A percentile compares a stretch with the other conserved stretches of the same genome.
Evolutionary conservation across 1,140 invertebrate genomes (phyloP).

Genomic region (Cotesia glomerata): DNA sequence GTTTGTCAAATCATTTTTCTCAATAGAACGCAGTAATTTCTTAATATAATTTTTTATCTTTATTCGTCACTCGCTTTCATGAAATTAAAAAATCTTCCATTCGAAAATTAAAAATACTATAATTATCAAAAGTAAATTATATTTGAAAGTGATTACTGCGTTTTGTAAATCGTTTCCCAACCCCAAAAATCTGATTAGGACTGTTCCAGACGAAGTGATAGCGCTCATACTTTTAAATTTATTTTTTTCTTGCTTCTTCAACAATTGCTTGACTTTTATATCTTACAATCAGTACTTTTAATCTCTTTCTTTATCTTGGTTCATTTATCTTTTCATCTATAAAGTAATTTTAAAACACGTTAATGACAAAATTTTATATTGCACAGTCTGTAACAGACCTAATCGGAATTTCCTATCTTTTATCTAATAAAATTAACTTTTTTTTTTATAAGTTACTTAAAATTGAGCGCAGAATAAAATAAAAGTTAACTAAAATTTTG

Average conservation of each 20-base stretch:
- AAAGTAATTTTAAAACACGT: slow-evolving; percentile 8
- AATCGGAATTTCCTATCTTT: slow-evolving; percentile 55
- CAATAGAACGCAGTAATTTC: slow-evolving; percentile 55
- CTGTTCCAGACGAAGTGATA: slow-evolving; percentile 60
- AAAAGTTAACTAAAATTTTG: too few species aligned
- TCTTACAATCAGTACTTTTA: neutral
- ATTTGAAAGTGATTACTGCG: slow-evolving; percentile 50
- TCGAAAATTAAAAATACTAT: neutral
- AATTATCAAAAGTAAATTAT: neutral
- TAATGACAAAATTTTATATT: slow-evolving; percentile 23
- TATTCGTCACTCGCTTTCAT: too few species aligned
- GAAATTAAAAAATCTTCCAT: neutral
- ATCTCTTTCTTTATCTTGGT: neutral
- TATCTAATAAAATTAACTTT: slow-evolving; percentile 2
- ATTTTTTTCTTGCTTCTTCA: neutral
- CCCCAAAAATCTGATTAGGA: slow-evolving; percentile 62
- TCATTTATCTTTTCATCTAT: neutral
- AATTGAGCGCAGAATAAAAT: too few species aligned
- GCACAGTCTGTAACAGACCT: slow-evolving; percentile 56
- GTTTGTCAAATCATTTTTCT: slow-evolving; percentile 50
- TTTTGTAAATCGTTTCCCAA: slow-evolving; percentile 47
- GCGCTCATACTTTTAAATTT: slow-evolving; percentile 49
- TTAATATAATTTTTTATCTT: slow-evolving; percentile 13
- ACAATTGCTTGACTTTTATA: neutral
- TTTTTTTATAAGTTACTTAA: too few species aligned